Conservation (phyloP, 2,113 vertebrate genomes). For the Pavo muticus region DNA sequence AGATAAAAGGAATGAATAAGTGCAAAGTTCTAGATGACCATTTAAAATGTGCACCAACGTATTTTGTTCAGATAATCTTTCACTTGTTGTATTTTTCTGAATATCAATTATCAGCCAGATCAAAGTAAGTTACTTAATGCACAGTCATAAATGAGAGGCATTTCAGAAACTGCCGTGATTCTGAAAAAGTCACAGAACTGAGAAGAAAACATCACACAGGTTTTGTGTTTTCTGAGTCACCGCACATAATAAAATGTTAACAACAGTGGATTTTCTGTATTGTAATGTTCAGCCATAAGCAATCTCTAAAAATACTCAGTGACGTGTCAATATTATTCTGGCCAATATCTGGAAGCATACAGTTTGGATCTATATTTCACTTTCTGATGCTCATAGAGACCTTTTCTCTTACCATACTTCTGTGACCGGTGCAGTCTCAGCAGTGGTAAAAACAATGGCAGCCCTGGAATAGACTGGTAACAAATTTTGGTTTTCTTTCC, state of each 20-base stretch:
- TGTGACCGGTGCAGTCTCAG: background rate
- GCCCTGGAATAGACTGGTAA: background rate
- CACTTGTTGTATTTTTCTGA: background rate
- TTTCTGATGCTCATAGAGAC: background rate
- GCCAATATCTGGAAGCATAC: background rate
- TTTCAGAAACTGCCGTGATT: slow-evolving; percentile 36
- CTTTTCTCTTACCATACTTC: background rate
- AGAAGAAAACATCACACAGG: slow-evolving; percentile 6
- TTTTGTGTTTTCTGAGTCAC: slow-evolving; percentile 36
- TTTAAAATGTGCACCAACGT: slow-evolving; percentile 72
- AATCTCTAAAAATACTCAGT: slow-evolving; percentile 31
- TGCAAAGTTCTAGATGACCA: slow-evolving; percentile 25
- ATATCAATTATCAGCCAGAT: slow-evolving; percentile 27
- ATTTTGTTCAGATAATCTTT: slow-evolving; percentile 33
- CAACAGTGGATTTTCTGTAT: slow-evolving; percentile 22
- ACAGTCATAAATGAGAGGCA: background rate
- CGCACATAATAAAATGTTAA: background rate
- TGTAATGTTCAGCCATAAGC: background rate
- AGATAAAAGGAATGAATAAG: background rate
- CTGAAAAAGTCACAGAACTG: slow-evolving; percentile 37
- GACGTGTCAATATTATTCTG: background rate
- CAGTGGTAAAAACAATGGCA: background rate
- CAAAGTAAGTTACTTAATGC: background rate
- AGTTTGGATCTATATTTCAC: background rate
- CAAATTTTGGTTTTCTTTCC: background rate